Evolutionary conservation across 1,140 invertebrate genomes (phyloP), one percentile per base, ranked within the genome.

Genomic region (Leptinotarsa lineolata): DNA sequence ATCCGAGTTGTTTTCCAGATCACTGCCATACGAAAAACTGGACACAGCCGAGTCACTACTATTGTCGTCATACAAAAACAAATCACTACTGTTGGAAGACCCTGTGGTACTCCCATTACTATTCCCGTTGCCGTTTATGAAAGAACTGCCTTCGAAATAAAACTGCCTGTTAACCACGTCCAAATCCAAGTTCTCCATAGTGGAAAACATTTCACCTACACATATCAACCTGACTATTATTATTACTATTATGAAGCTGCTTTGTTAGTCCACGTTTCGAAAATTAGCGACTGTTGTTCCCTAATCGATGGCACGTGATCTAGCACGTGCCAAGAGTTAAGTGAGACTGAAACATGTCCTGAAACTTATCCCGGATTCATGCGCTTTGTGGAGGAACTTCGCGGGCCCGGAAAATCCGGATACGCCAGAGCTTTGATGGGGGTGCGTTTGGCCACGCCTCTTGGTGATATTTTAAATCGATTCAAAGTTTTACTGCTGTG

Each of bases 1-100:
- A 68, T 84, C 84, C 22, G 85, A 83, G 54, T 77, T 86, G 76
- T 88, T 88, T 79, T 89, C 88, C 79, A 89, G 88, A 75, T 89
- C 88, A 81, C 88, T 89, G 24, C 85, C 85, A 72, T 85, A 88
- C 1, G 85, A 86, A 76, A 87, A 86, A 63, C 84, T 86, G 20
- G 88, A 88, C 24, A 84, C 81, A 24, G 85, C 85, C 59, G 86
- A 87, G 79, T 87, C 85, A 75, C 86, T 86, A 79, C 85, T 87
- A 75, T 87, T 86, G 70, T 88, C 87, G 77, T 88, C 87, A 15
- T 86, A 88, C 48, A 84, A 76, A 73, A 88, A 88, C 74, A 87
- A 85, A 81, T 88, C 88, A 70, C 82, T 79, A 67, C 83, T 80
- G 67, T 81, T 83, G 11, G 81, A 83, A 20, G 80, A 79, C 18